Percentiles rank a stretch among this genome's conserved stretches.
These are phyloP conservation scores for Spisula subtruncata DNA, from an alignment of 2,888 invertebrate genomes.

Conservation along the genomic window DNA sequence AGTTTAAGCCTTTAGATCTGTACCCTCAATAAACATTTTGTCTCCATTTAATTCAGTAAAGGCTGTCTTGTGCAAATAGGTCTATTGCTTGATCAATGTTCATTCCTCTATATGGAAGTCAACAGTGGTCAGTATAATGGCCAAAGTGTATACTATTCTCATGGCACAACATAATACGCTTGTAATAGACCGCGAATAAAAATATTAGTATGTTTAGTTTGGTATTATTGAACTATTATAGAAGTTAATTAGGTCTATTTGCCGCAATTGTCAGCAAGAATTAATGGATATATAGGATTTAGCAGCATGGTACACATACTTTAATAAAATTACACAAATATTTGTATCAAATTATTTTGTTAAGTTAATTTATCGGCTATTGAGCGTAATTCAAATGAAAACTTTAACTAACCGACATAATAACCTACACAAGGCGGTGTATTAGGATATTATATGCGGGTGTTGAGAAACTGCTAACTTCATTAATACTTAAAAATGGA, in stretches of 20 bases:
- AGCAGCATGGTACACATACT: conserved; percentile 22
- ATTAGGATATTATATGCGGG: no score
- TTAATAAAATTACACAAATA: conserved; percentile 49
- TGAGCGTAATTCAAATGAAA: conserved; percentile 31
- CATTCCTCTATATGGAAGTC: conserved; percentile 10
- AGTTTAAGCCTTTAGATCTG: conserved; percentile 53
- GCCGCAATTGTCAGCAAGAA: conserved; percentile 35
- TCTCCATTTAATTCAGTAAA: conserved; percentile 36
- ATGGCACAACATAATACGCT: conserved; percentile 45
- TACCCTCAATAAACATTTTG: conserved; percentile 54
- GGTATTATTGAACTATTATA: conserved; percentile 44
- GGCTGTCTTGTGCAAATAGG: conserved; percentile 40
- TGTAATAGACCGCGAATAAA: conserved; percentile 52
- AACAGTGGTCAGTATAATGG: conserved; percentile 12
- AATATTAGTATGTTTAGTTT: conserved; percentile 65
- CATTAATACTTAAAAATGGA: no score
- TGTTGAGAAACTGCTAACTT: no score
- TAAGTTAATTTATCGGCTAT: conserved; percentile 29
- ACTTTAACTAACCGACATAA: background rate
- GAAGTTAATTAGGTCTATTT: conserved; percentile 51
- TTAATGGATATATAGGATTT: conserved; percentile 46
- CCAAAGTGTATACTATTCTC: conserved; percentile 48
- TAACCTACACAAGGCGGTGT: background rate
- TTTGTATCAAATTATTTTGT: conserved; percentile 31
- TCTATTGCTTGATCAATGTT: background rate